Evolutionary conservation across 2,888 invertebrate species (phyloP).

Genomic region (Conops quadrifasciatus): DNA sequence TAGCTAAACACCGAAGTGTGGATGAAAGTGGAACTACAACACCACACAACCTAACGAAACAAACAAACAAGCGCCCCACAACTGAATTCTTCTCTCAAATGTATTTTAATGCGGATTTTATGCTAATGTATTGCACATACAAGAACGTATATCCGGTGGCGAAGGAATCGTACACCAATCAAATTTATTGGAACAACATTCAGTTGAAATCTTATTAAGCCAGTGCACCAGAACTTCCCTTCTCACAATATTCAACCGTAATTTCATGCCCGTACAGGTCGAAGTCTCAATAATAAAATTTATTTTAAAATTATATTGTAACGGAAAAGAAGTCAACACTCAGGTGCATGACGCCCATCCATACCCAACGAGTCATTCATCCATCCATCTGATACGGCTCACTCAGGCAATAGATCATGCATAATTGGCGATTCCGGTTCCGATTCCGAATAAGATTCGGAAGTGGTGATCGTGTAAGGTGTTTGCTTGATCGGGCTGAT

Average conservation of each 20-base stretch:
- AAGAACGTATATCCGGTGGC: conserved; percentile 33
- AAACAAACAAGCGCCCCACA: too few relatives aligned
- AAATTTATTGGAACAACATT: too few relatives aligned
- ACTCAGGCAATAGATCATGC: conserved; percentile 9
- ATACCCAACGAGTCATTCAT: not conserved
- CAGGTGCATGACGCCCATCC: not conserved
- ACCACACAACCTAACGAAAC: not conserved
- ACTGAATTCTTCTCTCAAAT: not conserved
- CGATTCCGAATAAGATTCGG: too few relatives aligned
- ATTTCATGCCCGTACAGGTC: not conserved
- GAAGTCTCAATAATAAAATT: conserved; percentile 29
- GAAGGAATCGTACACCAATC: conserved; percentile 7
- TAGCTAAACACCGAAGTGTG: conserved; percentile 4
- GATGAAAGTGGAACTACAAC: conserved; percentile 1
- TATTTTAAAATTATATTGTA: conserved; percentile 34
- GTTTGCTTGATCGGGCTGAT: conserved; percentile 1
- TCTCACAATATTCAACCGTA: not conserved
- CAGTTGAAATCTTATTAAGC: conserved; percentile 2
- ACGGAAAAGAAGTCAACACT: conserved; percentile 27
- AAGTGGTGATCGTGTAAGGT: conserved; percentile 16
- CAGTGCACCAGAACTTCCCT: conserved; percentile 24
- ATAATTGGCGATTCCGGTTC: conserved; percentile 3
- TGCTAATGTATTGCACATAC: conserved; percentile 35
- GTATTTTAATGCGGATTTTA: conserved; percentile 27
- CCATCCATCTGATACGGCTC: not conserved